These are phyloP conservation scores for Tympanuchus pallidicinctus DNA, from an alignment of 2,113 vertebrate genomes.

Conservation along the genomic window DNA sequence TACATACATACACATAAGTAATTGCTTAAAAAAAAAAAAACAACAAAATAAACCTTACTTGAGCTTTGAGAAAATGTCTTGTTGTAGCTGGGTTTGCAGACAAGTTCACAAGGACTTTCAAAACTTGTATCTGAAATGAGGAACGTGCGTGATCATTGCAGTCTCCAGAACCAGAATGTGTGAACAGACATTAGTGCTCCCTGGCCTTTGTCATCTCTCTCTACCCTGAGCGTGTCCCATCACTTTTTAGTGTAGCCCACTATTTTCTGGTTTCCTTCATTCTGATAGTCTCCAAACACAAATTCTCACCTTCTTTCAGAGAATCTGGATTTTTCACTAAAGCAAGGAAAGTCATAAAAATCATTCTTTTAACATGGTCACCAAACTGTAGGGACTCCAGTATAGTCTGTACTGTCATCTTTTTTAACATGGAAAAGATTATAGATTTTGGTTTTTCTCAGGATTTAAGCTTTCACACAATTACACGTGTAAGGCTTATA, in stretches of 20 bases:
- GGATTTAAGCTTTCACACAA: background rate
- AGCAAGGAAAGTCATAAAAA: background rate
- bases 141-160: background rate
- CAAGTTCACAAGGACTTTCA: constrained; percentile 93
- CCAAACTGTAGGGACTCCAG: background rate
- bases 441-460: background rate
- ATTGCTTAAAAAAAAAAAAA: background rate
- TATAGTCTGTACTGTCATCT: background rate
- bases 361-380: background rate
- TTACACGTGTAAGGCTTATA: background rate
- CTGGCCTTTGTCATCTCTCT: background rate
- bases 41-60: constrained; percentile 75
- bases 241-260: background rate
- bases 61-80: constrained; percentile 86
- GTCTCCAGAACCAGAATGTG: background rate
- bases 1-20: background rate
- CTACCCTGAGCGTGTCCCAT: background rate
- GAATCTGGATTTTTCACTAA: background rate
- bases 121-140: constrained; percentile 86
- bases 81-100: constrained; percentile 91
- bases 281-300: background rate
- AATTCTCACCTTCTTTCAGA: background rate
- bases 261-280: background rate
- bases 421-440: background rate
- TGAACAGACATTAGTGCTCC: background rate